Evolutionary conservation across 2,797 vertebrate species (phyloP).

Genomic region (Dromococcyx pavoninus): DNA sequence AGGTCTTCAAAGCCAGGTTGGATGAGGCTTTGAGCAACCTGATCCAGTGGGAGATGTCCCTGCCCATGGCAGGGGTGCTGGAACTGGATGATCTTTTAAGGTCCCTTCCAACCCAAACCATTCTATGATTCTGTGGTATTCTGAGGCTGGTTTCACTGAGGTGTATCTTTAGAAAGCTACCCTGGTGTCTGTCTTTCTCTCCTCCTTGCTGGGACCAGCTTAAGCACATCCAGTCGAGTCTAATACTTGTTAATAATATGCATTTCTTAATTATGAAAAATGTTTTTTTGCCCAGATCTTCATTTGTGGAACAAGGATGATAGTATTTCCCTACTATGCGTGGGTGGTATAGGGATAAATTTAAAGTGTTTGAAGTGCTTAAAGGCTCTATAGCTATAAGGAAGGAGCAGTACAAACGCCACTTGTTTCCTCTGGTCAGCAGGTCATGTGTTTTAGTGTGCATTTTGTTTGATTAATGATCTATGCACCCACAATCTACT

Average conservation of each 20-base stretch:
- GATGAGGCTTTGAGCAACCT: too few species aligned
- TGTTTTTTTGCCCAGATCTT: background rate
- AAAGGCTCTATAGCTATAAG: background rate
- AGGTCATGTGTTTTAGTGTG: background rate
- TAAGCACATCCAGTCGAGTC: background rate
- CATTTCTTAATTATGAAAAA: background rate
- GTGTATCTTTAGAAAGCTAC: background rate
- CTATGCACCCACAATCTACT: background rate
- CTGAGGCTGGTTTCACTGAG: background rate
- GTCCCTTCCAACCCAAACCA: too few species aligned
- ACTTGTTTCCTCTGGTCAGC: background rate
- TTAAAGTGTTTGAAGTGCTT: background rate
- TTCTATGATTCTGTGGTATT: background rate
- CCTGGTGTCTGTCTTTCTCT: background rate
- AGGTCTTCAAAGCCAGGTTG: too few species aligned
- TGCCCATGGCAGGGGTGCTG: too few species aligned
- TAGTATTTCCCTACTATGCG: background rate
- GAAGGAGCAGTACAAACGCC: background rate
- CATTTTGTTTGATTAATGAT: constrained; percentile 10
- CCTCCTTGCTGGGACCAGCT: background rate
- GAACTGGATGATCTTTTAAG: too few species aligned
- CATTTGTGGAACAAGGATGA: background rate
- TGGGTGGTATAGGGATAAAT: background rate
- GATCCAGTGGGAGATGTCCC: too few species aligned
- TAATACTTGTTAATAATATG: background rate